Conservation (phyloP, 1,140 invertebrate genomes). For the Temnothorax nylanderi region DNA sequence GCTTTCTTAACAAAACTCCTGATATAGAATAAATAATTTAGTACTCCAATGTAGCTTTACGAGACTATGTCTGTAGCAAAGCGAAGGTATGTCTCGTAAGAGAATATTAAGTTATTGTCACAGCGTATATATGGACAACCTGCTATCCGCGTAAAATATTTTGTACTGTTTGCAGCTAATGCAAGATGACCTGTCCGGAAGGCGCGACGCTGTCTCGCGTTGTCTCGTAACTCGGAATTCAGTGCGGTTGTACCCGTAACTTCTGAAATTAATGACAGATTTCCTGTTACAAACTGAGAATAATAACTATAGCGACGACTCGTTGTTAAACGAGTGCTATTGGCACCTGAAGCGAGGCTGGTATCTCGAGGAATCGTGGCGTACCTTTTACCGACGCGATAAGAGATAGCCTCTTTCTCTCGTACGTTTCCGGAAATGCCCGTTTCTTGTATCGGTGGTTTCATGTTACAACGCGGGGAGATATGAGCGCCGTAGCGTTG, state of each 20-base stretch:
- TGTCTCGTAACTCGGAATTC: slow-evolving; percentile 11
- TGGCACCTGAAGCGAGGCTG: slow-evolving; percentile 25
- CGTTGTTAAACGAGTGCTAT: slow-evolving; percentile 49
- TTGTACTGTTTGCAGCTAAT: slow-evolving; percentile 30
- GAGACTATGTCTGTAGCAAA: background rate
- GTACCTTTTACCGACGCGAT: slow-evolving; percentile 36
- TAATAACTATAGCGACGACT: slow-evolving; percentile 45
- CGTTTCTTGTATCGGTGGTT: slow-evolving; percentile 52
- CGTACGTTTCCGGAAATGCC: slow-evolving; percentile 50
- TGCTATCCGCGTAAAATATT: slow-evolving; percentile 1
- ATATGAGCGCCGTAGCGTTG: slow-evolving; percentile 32
- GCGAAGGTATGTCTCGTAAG: background rate
- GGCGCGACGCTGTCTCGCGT: slow-evolving; percentile 21
- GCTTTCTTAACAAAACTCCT: background rate
- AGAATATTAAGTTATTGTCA: slow-evolving; percentile 48
- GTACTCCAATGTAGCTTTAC: background rate
- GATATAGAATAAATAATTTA: slow-evolving; percentile 8
- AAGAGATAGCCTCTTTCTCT: slow-evolving; percentile 34
- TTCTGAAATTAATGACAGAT: slow-evolving; percentile 54
- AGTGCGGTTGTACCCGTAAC: slow-evolving; percentile 40
- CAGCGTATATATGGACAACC: background rate
- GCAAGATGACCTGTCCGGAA: slow-evolving; percentile 21
- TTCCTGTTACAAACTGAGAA: slow-evolving; percentile 58
- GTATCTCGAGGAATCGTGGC: slow-evolving; percentile 22
- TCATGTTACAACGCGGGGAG: slow-evolving; percentile 38